Conservation (phyloP, 1,140 invertebrate genomes). For the Cotesia typhae region DNA sequence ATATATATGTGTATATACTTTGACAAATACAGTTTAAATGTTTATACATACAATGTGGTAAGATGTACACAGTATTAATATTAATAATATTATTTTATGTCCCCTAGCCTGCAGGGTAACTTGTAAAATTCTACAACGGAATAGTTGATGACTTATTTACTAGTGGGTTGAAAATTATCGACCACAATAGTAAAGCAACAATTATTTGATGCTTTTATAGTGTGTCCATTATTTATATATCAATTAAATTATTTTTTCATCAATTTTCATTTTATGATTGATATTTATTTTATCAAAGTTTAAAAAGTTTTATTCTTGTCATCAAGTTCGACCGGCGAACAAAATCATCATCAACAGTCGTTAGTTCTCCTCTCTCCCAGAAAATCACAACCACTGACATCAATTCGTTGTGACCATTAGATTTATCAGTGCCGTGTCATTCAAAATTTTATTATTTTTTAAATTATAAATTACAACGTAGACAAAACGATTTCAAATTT, state of each 20-base stretch:
- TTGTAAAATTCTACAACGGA: conserved; percentile 17
- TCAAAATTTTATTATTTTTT: background rate
- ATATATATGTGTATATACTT: background rate
- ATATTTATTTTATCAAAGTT: conserved; percentile 1
- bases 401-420: conserved; percentile 7
- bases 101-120: conserved; percentile 26
- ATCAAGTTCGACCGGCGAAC: conserved; percentile 6
- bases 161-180: background rate
- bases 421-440: conserved; percentile 5
- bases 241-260: background rate
- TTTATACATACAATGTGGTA: conserved; percentile 21
- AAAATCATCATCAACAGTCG: conserved; percentile 21
- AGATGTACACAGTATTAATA: conserved; percentile 16
- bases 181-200: background rate
- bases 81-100: too few species aligned
- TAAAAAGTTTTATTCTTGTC: background rate
- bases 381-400: conserved; percentile 33
- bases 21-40: conserved; percentile 1
- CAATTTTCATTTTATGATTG: background rate
- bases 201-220: background rate
- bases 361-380: conserved; percentile 43
- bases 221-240: background rate
- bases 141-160: conserved; percentile 15
- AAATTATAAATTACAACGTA: background rate
- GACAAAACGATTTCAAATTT: background rate